phyloP scores from a whole-genome alignment of 1,140 invertebrate species.

The Homalodisca vitripennis region DNA sequence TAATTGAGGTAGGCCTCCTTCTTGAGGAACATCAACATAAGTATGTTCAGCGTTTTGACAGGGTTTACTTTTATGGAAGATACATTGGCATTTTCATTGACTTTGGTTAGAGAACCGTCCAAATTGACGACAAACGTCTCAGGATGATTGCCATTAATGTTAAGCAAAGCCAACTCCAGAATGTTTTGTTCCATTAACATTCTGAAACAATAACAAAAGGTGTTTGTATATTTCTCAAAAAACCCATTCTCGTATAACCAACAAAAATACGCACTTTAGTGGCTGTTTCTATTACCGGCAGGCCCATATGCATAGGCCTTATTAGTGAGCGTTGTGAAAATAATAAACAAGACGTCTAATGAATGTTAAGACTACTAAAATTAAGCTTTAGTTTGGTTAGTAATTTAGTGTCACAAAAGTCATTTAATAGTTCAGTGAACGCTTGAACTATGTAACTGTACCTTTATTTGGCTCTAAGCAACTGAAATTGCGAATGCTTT shows the following conservation, averaged over 20 bases:
- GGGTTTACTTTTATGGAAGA: too few species aligned
- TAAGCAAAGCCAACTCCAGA: background rate
- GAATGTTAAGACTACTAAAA: too few species aligned
- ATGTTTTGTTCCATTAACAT: slow-evolving; percentile 5
- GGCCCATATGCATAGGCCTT: background rate
- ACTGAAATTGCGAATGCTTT: background rate
- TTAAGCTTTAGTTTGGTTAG: too few species aligned
- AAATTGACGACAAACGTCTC: background rate
- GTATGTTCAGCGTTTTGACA: too few species aligned
- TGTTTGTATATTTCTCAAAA: background rate
- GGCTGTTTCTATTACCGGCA: background rate
- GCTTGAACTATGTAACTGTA: background rate
- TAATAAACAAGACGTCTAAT: too few species aligned
- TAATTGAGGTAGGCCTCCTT: too few species aligned
- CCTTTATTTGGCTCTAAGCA: background rate
- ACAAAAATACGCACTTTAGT: background rate
- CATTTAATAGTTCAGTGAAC: too few species aligned
- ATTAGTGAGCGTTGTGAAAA: background rate
- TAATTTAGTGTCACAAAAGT: too few species aligned
- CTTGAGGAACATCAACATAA: too few species aligned
- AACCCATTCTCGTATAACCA: background rate
- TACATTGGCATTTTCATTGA: background rate
- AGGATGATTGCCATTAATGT: background rate
- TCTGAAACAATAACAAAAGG: background rate
- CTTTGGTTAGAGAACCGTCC: background rate